These are phyloP conservation scores for Nomada lathburiana DNA, from an alignment of 2,888 invertebrate genomes.

Conservation along the genomic window DNA sequence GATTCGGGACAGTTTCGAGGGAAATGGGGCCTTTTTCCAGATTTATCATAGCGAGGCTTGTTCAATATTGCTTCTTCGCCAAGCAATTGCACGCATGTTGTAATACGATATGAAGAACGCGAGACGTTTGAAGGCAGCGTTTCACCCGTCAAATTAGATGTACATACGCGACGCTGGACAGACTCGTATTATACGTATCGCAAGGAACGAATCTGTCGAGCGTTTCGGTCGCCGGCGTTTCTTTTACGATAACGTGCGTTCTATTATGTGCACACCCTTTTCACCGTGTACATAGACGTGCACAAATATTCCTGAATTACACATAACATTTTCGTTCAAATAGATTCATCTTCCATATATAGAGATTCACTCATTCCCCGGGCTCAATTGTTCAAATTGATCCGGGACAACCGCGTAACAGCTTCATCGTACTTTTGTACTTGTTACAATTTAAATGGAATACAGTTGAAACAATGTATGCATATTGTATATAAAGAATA, in stretches of 20 bases:
- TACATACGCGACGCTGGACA: constrained; percentile 27
- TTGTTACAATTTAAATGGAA: constrained; percentile 58
- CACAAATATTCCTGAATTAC: background rate
- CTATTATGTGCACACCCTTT: background rate
- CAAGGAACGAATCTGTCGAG: constrained; percentile 32
- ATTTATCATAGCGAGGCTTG: background rate
- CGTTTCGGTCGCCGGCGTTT: constrained; percentile 53
- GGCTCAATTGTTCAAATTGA: constrained; percentile 18
- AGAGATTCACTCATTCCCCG: background rate
- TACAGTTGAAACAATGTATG: constrained; percentile 47
- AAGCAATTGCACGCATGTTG: background rate
- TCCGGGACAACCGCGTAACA: constrained; percentile 36
- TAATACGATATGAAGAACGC: background rate
- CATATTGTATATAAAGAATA: constrained; percentile 67
- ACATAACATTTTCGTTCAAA: background rate
- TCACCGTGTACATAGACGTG: background rate
- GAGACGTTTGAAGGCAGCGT: constrained; percentile 6
- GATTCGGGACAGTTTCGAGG: constrained; percentile 6
- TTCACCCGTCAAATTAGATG: constrained; percentile 33
- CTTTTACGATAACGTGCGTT: constrained; percentile 30
- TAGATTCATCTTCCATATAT: background rate
- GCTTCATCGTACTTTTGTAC: constrained; percentile 65
- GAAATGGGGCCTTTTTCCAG: constrained; percentile 16
- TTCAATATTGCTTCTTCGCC: background rate
- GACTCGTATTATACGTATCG: constrained; percentile 11